Evolutionary conservation across 30 jellyfish, hydroid and myxozoan species (phyloP).

Genomic region (Aurelia aurita complex sp. Pacific): DNA sequence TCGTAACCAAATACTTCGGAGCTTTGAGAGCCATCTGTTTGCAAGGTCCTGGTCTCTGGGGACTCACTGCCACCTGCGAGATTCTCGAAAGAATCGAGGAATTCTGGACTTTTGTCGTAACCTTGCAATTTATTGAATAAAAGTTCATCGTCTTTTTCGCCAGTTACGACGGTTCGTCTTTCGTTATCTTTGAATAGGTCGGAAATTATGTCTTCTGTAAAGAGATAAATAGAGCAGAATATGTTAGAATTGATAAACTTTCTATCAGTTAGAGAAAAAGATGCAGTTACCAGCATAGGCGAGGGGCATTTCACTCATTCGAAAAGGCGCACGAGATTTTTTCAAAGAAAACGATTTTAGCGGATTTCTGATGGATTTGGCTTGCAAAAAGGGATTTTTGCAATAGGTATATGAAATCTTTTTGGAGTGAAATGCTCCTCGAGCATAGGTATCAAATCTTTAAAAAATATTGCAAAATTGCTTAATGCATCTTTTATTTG

Average conservation of each 20-base stretch:
- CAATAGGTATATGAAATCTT: too few species aligned
- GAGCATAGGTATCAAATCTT: too few species aligned
- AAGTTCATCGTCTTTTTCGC: conserved; percentile 79
- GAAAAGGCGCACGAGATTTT: too few species aligned
- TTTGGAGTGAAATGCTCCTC: too few species aligned
- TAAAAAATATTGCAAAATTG: too few species aligned
- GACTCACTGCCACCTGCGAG: conserved; percentile 51
- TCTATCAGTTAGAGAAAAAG: neutral
- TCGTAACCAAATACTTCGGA: conserved; percentile 96
- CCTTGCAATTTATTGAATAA: conserved; percentile 79
- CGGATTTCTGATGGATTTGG: too few species aligned
- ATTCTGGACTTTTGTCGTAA: conserved; percentile 76
- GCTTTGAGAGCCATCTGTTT: conserved; percentile 81
- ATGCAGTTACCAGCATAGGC: neutral
- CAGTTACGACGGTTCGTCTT: conserved; percentile 95
- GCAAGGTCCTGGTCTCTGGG: conserved; percentile 39
- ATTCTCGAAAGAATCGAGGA: conserved; percentile 68
- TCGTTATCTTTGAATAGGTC: conserved; percentile 82
- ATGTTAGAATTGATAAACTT: neutral
- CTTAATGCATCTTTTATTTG: too few species aligned
- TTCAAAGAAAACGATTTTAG: too few species aligned
- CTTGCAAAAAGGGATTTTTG: too few species aligned
- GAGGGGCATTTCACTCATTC: too few species aligned
- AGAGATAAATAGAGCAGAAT: too few species aligned
- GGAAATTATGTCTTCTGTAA: conserved; percentile 80